These are phyloP conservation scores for Charadrius vociferus DNA, from an alignment of 2,113 vertebrate genomes.

Conservation along the genomic window DNA sequence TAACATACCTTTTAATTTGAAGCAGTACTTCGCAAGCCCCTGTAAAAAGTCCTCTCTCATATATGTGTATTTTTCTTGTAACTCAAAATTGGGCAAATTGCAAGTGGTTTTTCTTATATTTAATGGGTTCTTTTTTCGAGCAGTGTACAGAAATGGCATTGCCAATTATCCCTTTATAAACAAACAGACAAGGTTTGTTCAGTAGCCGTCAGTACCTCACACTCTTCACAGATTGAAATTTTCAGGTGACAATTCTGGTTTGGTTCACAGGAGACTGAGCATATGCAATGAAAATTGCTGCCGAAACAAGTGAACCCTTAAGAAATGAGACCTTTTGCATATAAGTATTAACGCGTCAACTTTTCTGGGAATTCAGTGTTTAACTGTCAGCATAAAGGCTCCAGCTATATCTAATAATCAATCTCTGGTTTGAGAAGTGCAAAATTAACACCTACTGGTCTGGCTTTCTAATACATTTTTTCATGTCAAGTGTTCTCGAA, in stretches of 20 bases:
- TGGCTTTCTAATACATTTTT: background rate
- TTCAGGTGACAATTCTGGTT: background rate
- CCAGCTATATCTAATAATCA: constrained; percentile 15
- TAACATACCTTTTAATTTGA: constrained; percentile 6
- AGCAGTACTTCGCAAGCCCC: background rate
- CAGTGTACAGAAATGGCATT: background rate
- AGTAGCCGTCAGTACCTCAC: background rate
- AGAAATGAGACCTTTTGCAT: constrained; percentile 20
- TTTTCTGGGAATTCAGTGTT: constrained; percentile 21
- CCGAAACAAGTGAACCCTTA: background rate
- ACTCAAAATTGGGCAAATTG: background rate
- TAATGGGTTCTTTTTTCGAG: background rate
- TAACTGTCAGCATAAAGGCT: constrained; percentile 9
- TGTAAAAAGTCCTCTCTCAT: background rate
- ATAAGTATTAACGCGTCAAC: background rate
- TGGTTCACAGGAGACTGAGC: background rate
- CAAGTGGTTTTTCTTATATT: background rate
- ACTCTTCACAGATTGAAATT: background rate
- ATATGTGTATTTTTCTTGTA: background rate
- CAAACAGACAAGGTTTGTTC: background rate
- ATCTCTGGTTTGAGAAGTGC: background rate
- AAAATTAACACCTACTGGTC: background rate
- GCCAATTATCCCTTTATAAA: background rate
- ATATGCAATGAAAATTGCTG: background rate
- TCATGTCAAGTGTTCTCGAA: background rate